phyloP scores from a whole-genome alignment of 1,140 invertebrate species.

The Brevipalpus yothersi region DNA sequence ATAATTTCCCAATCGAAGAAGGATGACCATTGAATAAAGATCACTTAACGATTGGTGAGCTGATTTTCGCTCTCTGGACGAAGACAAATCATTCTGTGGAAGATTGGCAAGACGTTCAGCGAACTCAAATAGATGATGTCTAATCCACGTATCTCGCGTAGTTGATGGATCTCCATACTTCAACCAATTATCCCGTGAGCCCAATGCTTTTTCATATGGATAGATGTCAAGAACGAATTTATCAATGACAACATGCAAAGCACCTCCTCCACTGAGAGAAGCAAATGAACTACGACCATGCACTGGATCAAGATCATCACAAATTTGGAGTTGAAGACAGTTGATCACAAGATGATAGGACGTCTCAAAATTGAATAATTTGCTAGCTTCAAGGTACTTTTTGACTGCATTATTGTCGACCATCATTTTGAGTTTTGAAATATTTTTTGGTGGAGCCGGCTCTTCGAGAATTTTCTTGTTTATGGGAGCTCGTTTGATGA shows the following conservation, averaged over 20 bases:
- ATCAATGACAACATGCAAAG: slow-evolving; percentile 65
- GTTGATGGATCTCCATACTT: slow-evolving; percentile 22
- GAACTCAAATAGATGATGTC: slow-evolving; percentile 20
- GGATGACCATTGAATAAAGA: slow-evolving; percentile 6
- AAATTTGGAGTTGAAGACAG: slow-evolving; percentile 84
- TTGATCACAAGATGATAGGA: slow-evolving; percentile 88
- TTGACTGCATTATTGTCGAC: background rate
- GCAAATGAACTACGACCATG: slow-evolving; percentile 49
- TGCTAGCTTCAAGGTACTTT: background rate
- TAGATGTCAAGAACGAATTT: slow-evolving; percentile 82
- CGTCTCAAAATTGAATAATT: slow-evolving; percentile 65
- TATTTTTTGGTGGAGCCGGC: background rate
- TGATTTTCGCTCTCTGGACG: background rate
- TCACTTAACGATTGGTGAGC: background rate
- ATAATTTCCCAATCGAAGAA: slow-evolving; percentile 7
- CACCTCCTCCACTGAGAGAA: slow-evolving; percentile 59
- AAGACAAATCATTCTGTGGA: background rate
- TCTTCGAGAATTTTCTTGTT: slow-evolving; percentile 4
- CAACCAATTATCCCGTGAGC: slow-evolving; percentile 64
- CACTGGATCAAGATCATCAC: slow-evolving; percentile 43
- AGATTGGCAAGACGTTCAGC: slow-evolving; percentile 11
- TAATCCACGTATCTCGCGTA: slow-evolving; percentile 21
- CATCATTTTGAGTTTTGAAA: background rate
- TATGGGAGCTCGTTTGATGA: slow-evolving; percentile 7
- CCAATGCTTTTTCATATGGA: slow-evolving; percentile 73